Evolutionary conservation across 1,140 invertebrate species (phyloP), one percentile per base, ranked within the genome.

Genomic region (Polypedilum vanderplanki): DNA sequence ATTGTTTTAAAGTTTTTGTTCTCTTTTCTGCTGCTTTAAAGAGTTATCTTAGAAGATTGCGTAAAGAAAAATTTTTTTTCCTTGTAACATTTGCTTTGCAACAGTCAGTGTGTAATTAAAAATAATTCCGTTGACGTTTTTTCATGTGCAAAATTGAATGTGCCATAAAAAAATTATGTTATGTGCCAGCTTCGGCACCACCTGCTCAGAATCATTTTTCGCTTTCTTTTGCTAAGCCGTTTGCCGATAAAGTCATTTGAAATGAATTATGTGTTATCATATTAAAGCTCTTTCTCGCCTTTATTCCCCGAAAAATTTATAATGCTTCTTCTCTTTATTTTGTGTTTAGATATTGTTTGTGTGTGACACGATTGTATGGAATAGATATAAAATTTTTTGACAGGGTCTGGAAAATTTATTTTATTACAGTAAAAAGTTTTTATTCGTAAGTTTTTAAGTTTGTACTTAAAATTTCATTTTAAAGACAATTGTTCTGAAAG

Each of bases 111-210:
- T 57, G 46, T 57, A 57, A 57, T 57, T 57, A 57, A 57, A 57
- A 57, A 57, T 57, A 57, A 57, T 57, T 57, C 46, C 46, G 46
- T 57, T 57, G 46, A 57, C 46, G 46, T 57, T 57, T 57, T 57
- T 57, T 15, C 46, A 57, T 57, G 46, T 57, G 46, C 46, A 57
- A 57, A 57, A n/a, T 57, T 12, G n/a, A 57, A n/a, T 12, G 46
- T 57, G 46, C 12, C 10, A 15, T 57, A 57, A 57, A 33, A 5
- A 57, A 57, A 57, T 57, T 57, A 15, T 4, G 9, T n/a, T n/a
- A 57, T 57, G 12, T 57, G 9, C n/a, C 46, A 8, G 12, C 10
- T 57, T 57, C n/a, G 12, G 46, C 46, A 57, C 8, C 46, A 57
- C 46, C 46, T 57, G 46, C 46, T 57, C 12, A 0, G 15, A 57